Conservation (phyloP, 2,888 invertebrate genomes). For the Hipparchia semele region DNA sequence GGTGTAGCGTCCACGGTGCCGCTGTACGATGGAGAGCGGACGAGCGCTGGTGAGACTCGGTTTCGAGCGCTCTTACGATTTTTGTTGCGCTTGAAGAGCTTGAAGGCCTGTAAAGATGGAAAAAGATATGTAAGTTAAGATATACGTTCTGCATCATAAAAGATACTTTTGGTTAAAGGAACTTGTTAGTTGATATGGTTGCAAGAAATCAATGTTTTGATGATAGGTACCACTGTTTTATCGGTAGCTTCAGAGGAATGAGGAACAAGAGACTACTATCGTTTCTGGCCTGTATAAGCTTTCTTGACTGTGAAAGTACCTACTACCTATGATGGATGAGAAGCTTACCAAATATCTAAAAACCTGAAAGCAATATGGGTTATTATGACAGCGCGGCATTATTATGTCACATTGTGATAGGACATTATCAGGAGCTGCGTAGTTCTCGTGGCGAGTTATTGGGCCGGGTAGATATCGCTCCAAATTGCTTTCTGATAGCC, state of each 20-base stretch:
- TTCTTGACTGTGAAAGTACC: not conserved
- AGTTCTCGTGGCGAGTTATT: conserved; percentile 4
- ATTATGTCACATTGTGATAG: not conserved
- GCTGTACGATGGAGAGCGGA: conserved; percentile 68
- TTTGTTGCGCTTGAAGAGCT: conserved; percentile 71
- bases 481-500: conserved; percentile 7
- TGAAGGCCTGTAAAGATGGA: conserved; percentile 66
- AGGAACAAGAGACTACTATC: not conserved
- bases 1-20: conserved; percentile 73
- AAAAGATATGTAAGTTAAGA: conserved; percentile 1
- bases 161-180: not conserved
- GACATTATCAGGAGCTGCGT: not conserved
- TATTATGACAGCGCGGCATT: not conserved
- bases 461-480: conserved; percentile 4
- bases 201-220: too few species aligned
- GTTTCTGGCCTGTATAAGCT: not conserved
- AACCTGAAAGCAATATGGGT: not conserved
- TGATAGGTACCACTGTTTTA: too few species aligned
- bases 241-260: too few species aligned
- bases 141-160: not conserved
- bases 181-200: too few species aligned
- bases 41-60: conserved; percentile 67
- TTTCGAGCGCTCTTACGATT: conserved; percentile 64
- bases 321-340: not conserved
- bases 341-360: not conserved